phyloP scores from a whole-genome alignment of 2,797 vertebrate genomes.

The Carduelis carduelis region DNA sequence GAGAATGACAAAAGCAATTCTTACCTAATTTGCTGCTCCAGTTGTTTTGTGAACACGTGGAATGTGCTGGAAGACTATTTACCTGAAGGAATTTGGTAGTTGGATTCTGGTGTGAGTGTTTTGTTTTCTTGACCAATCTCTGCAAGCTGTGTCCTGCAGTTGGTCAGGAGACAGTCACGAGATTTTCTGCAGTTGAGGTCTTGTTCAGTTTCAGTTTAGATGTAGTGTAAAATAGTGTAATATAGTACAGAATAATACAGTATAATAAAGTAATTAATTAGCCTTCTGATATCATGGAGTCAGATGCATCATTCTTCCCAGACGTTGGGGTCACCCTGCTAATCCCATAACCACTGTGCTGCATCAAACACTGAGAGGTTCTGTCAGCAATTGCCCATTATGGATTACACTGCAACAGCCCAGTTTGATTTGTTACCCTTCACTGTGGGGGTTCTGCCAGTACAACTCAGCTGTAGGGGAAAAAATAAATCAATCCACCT shows the following conservation, averaged over 20 bases:
- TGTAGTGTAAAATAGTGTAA: background rate
- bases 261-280: background rate
- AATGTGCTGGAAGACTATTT: background rate
- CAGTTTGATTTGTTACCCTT: background rate
- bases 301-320: background rate
- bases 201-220: background rate
- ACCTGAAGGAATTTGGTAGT: background rate
- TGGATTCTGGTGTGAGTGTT: background rate
- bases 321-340: background rate
- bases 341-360: background rate
- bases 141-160: background rate
- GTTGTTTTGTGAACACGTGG: background rate
- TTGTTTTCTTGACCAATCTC: background rate
- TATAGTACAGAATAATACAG: background rate
- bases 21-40: background rate
- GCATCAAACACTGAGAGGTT: background rate
- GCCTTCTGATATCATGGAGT: background rate
- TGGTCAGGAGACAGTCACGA: background rate
- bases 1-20: background rate
- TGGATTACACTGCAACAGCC: background rate
- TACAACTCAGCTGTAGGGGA: background rate
- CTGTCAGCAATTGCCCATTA: rapidly evolving
- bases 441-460: background rate
- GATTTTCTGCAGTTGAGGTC: background rate
- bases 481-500: background rate